These are phyloP conservation scores for Cavia porcellus DNA, from an alignment of 2,113 vertebrate genomes.

Conservation along the genomic window DNA sequence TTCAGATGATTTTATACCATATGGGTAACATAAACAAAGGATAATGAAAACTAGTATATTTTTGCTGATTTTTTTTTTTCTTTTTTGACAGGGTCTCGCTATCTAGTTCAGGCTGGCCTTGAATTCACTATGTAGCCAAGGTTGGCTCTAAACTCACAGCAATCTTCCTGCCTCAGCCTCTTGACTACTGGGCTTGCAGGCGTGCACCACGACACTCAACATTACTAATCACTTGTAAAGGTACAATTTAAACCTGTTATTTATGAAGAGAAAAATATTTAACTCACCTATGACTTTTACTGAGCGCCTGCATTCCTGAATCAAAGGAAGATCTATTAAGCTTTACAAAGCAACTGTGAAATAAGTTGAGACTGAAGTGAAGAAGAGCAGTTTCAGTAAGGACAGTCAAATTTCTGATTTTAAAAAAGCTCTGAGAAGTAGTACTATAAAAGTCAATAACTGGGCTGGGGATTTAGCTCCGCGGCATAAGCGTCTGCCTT, in stretches of 20 bases:
- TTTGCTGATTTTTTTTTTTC: not conserved
- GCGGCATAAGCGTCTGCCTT: no score
- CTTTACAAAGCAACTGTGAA: not conserved
- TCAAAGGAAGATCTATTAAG: not conserved
- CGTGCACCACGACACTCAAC: not conserved
- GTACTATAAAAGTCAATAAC: not conserved
- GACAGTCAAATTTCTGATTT: not conserved
- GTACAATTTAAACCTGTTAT: not conserved
- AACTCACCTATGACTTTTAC: not conserved
- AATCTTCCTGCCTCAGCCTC: not conserved
- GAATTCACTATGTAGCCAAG: not conserved
- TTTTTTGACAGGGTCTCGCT: not conserved
- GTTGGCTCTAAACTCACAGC: not conserved
- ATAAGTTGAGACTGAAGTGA: not conserved
- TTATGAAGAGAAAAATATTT: not conserved
- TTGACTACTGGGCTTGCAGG: not conserved
- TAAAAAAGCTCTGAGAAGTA: not conserved
- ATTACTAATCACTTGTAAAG: constrained; percentile 21
- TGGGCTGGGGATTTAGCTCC: no score
- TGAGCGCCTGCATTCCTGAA: constrained; percentile 23
- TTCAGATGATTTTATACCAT: constrained; percentile 6
- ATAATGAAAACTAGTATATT: constrained; percentile 43
- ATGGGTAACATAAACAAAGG: not conserved
- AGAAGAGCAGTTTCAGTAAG: not conserved
- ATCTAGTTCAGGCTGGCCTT: not conserved